Conservation (phyloP, 2,797 vertebrate genomes). For the Schizothorax lantsangensis region DNA sequence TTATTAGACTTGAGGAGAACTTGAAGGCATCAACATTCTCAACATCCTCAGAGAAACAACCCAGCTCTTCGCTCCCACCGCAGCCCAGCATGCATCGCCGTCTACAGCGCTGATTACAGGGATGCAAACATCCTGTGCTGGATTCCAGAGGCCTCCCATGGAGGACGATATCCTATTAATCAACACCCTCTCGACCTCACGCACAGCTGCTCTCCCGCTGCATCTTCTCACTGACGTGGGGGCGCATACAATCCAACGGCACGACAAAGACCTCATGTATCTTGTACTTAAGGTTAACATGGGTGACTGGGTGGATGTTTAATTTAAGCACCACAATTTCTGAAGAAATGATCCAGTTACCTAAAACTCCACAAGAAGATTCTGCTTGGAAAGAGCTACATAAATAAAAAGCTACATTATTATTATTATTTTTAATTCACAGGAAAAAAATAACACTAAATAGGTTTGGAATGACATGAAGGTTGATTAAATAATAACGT, state of each 20-base stretch:
- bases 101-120: constrained; percentile 46
- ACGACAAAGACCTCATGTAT: constrained; percentile 36
- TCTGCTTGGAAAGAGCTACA: background rate
- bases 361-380: background rate
- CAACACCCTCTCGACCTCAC: constrained; percentile 68
- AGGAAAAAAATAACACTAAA: too few species aligned
- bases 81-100: constrained; percentile 58
- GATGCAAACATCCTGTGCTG: constrained; percentile 58
- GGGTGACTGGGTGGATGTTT: background rate
- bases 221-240: constrained; percentile 4
- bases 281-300: constrained; percentile 8
- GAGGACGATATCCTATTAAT: constrained; percentile 68
- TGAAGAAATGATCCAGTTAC: background rate
- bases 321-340: background rate
- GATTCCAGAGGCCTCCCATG: constrained; percentile 52
- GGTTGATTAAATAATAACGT: background rate
- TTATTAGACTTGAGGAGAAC: background rate
- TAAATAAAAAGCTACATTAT: background rate
- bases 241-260: constrained; percentile 1
- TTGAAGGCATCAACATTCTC: background rate
- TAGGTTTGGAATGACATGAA: background rate
- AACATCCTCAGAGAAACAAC: constrained; percentile 6
- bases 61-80: constrained; percentile 35
- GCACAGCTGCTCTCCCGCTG: constrained; percentile 27
- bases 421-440: too few species aligned